phyloP scores from a whole-genome alignment of 2,888 invertebrate species.

The Candidula unifasciata region DNA sequence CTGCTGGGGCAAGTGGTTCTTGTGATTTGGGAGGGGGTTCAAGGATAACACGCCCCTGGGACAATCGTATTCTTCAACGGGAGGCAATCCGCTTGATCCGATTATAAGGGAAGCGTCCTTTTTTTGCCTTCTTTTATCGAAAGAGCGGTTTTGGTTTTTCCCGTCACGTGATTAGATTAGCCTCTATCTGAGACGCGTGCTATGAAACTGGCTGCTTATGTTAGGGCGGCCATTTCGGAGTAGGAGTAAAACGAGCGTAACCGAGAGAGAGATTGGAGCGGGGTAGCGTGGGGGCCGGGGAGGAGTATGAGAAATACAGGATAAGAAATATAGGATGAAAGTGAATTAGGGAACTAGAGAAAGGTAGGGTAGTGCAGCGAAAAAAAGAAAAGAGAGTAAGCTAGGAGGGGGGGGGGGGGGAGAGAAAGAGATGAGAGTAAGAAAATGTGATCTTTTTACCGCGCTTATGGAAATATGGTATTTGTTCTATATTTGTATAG shows the following conservation, averaged over 20 bases:
- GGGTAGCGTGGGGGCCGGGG: too few species aligned
- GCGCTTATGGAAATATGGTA: too few species aligned
- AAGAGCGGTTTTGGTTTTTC: constrained; percentile 18
- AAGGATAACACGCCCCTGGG: not conserved
- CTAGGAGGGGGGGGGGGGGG: constrained; percentile 3
- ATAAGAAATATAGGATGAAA: too few species aligned
- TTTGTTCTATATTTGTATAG: too few species aligned
- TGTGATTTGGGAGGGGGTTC: not conserved
- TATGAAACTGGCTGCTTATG: constrained; percentile 7
- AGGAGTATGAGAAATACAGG: not conserved
- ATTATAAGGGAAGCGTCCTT: constrained; percentile 17
- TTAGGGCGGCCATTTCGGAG: not conserved
- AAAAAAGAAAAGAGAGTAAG: not conserved
- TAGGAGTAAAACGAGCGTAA: not conserved
- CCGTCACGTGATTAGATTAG: constrained; percentile 30
- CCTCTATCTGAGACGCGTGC: constrained; percentile 24
- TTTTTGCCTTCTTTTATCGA: not conserved
- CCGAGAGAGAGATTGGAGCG: too few species aligned
- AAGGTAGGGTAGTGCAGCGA: too few species aligned
- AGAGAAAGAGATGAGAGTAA: not conserved
- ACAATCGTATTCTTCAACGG: constrained; percentile 28
- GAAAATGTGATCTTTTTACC: not conserved
- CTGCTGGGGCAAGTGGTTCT: not conserved
- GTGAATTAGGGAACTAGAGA: not conserved
- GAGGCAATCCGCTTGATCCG: constrained; percentile 39